Percentiles rank a stretch among this genome's conserved stretches.
Conservation (phyloP, 2,113 vertebrate species). For the Delphinapterus leucas region DNA sequence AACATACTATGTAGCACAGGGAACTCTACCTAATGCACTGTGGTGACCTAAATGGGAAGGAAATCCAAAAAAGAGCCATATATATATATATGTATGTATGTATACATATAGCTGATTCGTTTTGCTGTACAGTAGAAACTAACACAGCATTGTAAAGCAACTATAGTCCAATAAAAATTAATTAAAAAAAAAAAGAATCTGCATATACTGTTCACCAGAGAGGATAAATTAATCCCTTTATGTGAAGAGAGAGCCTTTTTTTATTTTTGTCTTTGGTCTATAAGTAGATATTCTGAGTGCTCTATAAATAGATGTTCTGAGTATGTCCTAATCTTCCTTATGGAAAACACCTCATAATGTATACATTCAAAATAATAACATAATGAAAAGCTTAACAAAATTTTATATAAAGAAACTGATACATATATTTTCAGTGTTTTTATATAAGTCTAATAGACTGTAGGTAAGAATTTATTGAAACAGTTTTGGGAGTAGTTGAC, state of each 20-base stretch:
- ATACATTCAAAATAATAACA: not conserved
- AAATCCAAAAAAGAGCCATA: no score
- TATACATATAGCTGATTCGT: no score
- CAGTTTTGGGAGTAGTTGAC: not conserved
- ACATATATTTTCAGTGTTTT: not conserved
- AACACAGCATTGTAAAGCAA: no score
- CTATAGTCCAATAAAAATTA: no score
- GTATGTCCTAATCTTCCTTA: not conserved
- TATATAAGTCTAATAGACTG: not conserved
- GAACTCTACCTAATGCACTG: no score
- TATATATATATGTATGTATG: no score
- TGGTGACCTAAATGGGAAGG: no score
- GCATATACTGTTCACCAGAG: not conserved
- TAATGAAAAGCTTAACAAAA: not conserved
- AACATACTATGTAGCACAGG: no score
- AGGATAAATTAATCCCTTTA: not conserved
- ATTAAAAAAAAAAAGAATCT: not conserved
- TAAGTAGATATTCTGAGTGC: not conserved
- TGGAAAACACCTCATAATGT: not conserved
- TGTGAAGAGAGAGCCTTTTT: not conserved
- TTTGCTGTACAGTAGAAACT: no score
- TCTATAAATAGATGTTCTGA: not conserved
- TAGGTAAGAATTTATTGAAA: constrained; percentile 18
- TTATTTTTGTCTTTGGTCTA: not conserved
- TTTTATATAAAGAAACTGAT: not conserved